Percentiles rank a stretch among this genome's conserved stretches.
These are phyloP conservation scores for Coboldia fuscipes DNA, from an alignment of 1,140 invertebrate genomes.

Conservation along the genomic window DNA sequence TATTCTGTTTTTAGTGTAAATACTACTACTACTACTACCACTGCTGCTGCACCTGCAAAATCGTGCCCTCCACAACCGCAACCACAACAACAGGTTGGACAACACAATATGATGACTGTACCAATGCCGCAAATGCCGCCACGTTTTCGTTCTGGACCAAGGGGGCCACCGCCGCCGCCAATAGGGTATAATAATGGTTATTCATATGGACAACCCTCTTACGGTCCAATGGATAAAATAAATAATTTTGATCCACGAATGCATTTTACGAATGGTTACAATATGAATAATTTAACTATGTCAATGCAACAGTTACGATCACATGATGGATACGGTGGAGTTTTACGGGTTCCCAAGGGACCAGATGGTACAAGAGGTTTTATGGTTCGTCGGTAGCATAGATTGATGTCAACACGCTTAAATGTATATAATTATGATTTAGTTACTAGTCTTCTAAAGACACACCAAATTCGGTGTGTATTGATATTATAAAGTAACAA, in stretches of 20 bases:
- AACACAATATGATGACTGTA: too few relatives aligned
- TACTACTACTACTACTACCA: background rate
- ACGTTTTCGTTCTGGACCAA: slow-evolving; percentile 2
- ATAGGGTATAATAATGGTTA: too few relatives aligned
- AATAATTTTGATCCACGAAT: slow-evolving; percentile 1
- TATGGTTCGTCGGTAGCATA: slow-evolving; percentile 28
- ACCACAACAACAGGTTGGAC: slow-evolving; percentile 2
- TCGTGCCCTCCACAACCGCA: background rate
- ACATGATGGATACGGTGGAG: slow-evolving; percentile 27
- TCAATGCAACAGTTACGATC: slow-evolving; percentile 10
- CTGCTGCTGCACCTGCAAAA: background rate
- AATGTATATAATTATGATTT: too few relatives aligned
- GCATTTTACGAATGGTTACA: slow-evolving; percentile 1
- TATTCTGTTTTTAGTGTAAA: slow-evolving; percentile 1
- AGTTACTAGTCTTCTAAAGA: too few relatives aligned
- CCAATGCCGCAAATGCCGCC: too few relatives aligned
- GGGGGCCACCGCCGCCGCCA: slow-evolving; percentile 1
- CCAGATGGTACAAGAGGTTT: slow-evolving; percentile 33
- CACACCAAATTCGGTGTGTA: too few relatives aligned
- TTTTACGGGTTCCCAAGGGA: slow-evolving; percentile 27
- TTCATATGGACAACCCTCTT: too few relatives aligned
- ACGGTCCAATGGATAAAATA: too few relatives aligned
- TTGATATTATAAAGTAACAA: too few relatives aligned
- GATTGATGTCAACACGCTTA: too few relatives aligned
- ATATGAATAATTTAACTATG: slow-evolving; percentile 4